A percentile compares a stretch with the other conserved stretches of the same genome.
Evolutionary conservation across 2,113 vertebrate genomes (phyloP).

Genomic region (Melanerpes formicivorus): DNA sequence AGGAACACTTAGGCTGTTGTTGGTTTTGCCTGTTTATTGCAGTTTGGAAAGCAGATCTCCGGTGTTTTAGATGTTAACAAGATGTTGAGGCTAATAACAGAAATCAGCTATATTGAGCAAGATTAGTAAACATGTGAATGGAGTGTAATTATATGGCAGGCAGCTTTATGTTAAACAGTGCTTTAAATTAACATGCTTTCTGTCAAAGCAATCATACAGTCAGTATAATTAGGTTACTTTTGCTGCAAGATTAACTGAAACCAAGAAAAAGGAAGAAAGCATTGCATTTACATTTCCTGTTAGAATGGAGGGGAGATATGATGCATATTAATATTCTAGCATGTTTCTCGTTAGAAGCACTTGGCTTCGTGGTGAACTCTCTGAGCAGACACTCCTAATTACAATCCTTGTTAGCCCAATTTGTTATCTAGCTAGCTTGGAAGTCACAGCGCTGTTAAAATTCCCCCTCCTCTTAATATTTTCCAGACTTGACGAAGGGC

Average conservation of each 20-base stretch:
- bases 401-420: constrained; percentile 42
- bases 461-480: constrained; percentile 33
- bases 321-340: constrained; percentile 30
- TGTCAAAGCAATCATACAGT: constrained; percentile 28
- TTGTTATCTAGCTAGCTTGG: constrained; percentile 42
- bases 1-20: background rate
- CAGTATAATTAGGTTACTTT: constrained; percentile 48
- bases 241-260: constrained; percentile 36
- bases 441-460: constrained; percentile 44
- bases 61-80: constrained; percentile 50
- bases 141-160: constrained; percentile 67
- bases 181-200: constrained; percentile 63
- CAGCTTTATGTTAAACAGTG: constrained; percentile 63
- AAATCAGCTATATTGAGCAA: constrained; percentile 62
- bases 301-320: background rate
- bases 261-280: constrained; percentile 41
- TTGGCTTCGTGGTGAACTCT: constrained; percentile 26
- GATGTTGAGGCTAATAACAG: constrained; percentile 60
- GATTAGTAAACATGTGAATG: constrained; percentile 68
- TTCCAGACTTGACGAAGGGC: constrained; percentile 29
- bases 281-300: constrained; percentile 3
- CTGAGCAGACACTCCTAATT: constrained; percentile 45
- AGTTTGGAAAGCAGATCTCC: constrained; percentile 60
- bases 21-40: constrained; percentile 33
- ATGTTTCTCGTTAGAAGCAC: background rate